Percentiles rank a stretch among this genome's conserved stretches.
Evolutionary conservation across 2,113 vertebrate species (phyloP).

Genomic region (Campylomormyrus numenius): DNA sequence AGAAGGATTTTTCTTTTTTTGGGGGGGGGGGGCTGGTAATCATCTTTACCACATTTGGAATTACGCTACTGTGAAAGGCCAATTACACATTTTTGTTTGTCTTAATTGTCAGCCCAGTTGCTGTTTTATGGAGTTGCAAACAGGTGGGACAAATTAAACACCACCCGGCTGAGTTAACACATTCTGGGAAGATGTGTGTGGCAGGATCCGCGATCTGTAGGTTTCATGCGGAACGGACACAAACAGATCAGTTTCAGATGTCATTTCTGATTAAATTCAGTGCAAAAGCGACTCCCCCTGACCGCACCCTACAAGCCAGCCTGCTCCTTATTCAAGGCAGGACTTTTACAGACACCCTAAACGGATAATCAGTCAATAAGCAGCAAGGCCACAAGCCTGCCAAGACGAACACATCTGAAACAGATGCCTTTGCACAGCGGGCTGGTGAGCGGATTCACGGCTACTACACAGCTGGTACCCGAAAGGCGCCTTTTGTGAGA

Average conservation of each 20-base stretch:
- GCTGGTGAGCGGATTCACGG: neutral
- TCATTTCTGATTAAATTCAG: neutral
- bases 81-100: conserved; percentile 1
- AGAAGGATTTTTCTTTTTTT: neutral
- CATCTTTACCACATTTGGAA: neutral
- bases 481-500: neutral
- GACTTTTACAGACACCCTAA: neutral
- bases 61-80: neutral
- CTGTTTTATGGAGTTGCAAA: conserved; percentile 4
- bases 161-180: neutral
- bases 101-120: conserved; percentile 15
- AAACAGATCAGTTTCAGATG: neutral
- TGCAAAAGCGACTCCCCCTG: neutral
- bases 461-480: neutral
- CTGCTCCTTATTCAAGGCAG: neutral
- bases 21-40: too few species aligned
- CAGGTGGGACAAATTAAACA: neutral
- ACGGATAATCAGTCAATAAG: conserved; percentile 6
- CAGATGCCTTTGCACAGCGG: neutral
- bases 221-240: neutral
- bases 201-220: neutral
- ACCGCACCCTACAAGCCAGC: neutral
- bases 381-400: neutral
- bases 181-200: neutral
- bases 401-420: neutral